Conservation (phyloP, 1,140 invertebrate species). For the Berghia stephanieae region DNA sequence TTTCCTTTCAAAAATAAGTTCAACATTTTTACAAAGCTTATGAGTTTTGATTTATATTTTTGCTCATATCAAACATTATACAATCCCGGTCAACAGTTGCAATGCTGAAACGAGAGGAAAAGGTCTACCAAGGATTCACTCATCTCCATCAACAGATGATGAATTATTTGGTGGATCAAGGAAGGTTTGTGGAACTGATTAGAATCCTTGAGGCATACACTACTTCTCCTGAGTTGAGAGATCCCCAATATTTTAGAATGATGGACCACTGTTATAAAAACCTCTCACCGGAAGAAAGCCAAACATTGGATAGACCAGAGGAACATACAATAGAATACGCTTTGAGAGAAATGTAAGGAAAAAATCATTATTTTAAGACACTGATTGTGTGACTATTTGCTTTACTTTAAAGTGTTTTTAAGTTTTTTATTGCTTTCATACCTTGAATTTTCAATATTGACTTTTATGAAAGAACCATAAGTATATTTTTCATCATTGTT, state of each 20-base stretch:
- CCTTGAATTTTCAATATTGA: too few relatives aligned
- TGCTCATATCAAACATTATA: too few relatives aligned
- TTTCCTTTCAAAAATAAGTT: too few relatives aligned
- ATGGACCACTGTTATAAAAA: conserved; percentile 25
- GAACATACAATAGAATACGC: conserved; percentile 27
- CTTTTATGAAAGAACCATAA: too few relatives aligned
- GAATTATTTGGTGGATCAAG: conserved; percentile 24
- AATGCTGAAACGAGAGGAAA: conserved; percentile 20
- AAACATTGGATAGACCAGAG: not conserved
- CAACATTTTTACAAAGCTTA: too few relatives aligned
- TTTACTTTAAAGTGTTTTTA: too few relatives aligned
- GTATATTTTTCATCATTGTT: too few relatives aligned
- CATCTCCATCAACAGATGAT: conserved; percentile 33
- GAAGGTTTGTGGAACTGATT: conserved; percentile 18
- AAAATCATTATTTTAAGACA: too few relatives aligned
- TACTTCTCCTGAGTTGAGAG: not conserved
- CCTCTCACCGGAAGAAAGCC: not conserved
- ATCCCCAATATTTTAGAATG: not conserved
- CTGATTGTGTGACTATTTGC: too few relatives aligned
- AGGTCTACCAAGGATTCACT: conserved; percentile 26
- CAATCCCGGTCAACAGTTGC: too few relatives aligned
- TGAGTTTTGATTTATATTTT: too few relatives aligned
- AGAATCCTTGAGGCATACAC: conserved; percentile 22
- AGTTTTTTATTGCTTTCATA: too few relatives aligned
- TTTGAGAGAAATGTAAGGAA: conserved; percentile 31